Base-by-base conservation (phyloP, 2,113 vertebrate species). In the Eptesicus fuscus region DNA sequence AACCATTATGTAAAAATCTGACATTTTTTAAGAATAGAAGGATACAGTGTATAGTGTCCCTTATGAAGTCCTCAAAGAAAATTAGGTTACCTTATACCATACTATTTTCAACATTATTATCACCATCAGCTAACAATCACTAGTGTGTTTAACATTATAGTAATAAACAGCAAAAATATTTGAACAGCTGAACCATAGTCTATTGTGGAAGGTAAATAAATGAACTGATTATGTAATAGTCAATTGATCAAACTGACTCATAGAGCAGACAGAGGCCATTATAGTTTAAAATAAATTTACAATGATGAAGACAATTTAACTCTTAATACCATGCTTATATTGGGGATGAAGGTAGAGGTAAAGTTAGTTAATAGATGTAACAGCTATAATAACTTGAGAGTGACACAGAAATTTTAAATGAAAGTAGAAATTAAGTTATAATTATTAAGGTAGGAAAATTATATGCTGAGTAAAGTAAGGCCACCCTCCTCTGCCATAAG, bases 11-110 rank as follows among this genome's bases (percentile, higher is more conserved):
- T 28, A 42, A 88, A 87, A 94, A n/a, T 83, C 13, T 74, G 47
- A 95, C 53, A 74, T 56, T 85, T 92, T 20, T 74, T 14, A 87
- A 93, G 49, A 95, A 83, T 83, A 74, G 93, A 71, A 89, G 25
- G 44, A 49, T 25, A 59, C 1, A 40, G 20, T 83, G 17, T 61
- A 77, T 30, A 59, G 20, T 83, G 17, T 61, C 82, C n/a, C 85
- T 70, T 37, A 92, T 83, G 25, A 91, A 85, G 30, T 51, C 59
- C 47, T 47, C 90, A 90, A 2, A 94, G 78, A 77, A 91, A 86
- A 82, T 70, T 0, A 17, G 4, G 37, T 85, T 76, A 77, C 9
- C 9, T n/a, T 23, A 82, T 18, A 61, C 11, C 35, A 90, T 32
- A 42, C 51, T 82, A 86, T 56, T 76, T 80, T 93, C 53, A 82